Base-by-base conservation (phyloP, 2,113 vertebrate species). In the Garra rufa region DNA sequence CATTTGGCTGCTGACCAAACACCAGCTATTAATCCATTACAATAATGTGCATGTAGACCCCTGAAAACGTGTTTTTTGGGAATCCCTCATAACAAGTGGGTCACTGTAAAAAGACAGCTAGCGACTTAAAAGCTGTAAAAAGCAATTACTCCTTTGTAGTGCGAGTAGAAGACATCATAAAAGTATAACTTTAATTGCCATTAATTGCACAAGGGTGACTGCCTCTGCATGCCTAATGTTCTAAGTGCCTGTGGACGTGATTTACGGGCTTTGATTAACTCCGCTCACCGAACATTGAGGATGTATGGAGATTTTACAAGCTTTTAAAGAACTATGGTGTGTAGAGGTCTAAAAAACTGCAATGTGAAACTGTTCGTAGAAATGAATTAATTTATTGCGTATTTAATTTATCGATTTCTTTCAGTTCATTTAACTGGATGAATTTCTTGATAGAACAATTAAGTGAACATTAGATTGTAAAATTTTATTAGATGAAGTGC, bases 71-170 rank as follows among this genome's bases (percentile, higher is more conserved):
- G 92, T 94, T 96, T 95, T 95, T 95, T 67, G 85, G 94, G 93
- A 93, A 95, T 95, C 94, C 94, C 94, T 96, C 94, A 95, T 93
- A 95, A 95, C 95, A 95, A 95, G 92, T 94, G 93, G 95, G 95
- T 94, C 95, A 92, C 93, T 95, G 95, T 96, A 95, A 93, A 94
- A 93, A 59, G 92, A 96, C 92, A 94, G 93, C 93, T 94, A 95
- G 91, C 90, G 92, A 94, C 93, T 88, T 91, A 77, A 94, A 95
- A 90, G 94, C 94, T 92, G 94, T 94, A 80, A 94, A 89, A 96
- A 92, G 95, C 96, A 96, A 96, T 96, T 96, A 87, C 59, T 86
- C 92, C 94, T 94, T 95, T 94, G 94, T 93, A 94, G 92, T 94
- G 91, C 92, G 94, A 92, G 94, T 94, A 93, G 92, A 94, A 96